These are phyloP conservation scores for Epiblema foenella DNA, from an alignment of 2,888 invertebrate species.

Conservation along the genomic window DNA sequence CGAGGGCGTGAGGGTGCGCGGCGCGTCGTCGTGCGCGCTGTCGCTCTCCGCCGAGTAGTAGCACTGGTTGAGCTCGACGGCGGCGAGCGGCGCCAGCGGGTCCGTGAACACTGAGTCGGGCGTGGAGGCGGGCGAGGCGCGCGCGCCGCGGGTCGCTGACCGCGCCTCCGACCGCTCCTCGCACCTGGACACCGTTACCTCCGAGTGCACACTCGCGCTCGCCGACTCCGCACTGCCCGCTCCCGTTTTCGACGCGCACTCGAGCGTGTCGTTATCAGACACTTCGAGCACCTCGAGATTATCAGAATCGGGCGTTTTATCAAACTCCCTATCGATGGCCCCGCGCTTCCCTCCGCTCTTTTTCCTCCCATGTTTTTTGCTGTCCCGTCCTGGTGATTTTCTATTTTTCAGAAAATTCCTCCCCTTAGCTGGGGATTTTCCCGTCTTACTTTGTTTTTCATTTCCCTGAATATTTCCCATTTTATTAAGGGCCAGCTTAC, in stretches of 20 bases:
- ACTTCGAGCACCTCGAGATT: conserved; percentile 76
- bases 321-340: conserved; percentile 68
- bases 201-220: conserved; percentile 72
- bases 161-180: conserved; percentile 62
- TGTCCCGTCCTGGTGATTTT: conserved; percentile 73
- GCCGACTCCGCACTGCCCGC: conserved; percentile 64
- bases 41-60: conserved; percentile 86
- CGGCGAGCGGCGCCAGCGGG: conserved; percentile 87
- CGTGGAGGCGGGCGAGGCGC: conserved; percentile 83
- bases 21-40: conserved; percentile 73
- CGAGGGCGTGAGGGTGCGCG: conserved; percentile 64
- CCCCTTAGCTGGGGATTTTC: conserved; percentile 84
- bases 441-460: conserved; percentile 79
- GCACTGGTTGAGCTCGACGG: conserved; percentile 87
- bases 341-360: conserved; percentile 73
- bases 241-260: conserved; percentile 74
- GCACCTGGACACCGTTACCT: conserved; percentile 80
- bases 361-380: conserved; percentile 75
- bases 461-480: conserved; percentile 85
- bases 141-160: conserved; percentile 79
- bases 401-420: conserved; percentile 84
- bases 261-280: conserved; percentile 80
- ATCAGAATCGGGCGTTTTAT: conserved; percentile 82
- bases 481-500: conserved; percentile 34
- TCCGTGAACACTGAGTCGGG: conserved; percentile 91